Conservation (phyloP, 2,888 invertebrate species). For the Troglohyphantes excavatus region DNA sequence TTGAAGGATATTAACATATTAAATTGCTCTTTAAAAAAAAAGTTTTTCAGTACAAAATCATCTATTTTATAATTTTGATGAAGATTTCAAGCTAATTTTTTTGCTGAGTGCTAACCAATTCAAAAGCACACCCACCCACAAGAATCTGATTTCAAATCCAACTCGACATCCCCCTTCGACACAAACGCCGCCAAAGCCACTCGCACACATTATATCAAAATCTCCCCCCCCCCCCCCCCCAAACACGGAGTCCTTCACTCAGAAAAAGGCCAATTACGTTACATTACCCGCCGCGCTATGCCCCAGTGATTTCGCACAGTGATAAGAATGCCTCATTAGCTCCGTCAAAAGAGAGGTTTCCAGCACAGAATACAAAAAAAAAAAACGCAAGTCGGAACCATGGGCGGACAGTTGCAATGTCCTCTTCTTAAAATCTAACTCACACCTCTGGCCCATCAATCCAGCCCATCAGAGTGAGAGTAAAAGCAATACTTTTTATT, state of each 20-base stretch:
- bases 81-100: too few species aligned
- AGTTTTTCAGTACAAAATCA: too few species aligned
- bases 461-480: not conserved
- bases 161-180: too few species aligned
- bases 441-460: slow-evolving; percentile 23
- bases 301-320: slow-evolving; percentile 14
- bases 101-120: too few species aligned
- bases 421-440: not conserved
- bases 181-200: too few species aligned
- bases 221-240: too few species aligned
- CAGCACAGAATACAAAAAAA: not conserved
- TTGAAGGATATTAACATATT: too few species aligned
- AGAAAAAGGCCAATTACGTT: not conserved
- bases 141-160: too few species aligned
- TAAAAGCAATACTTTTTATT: slow-evolving; percentile 25
- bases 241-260: not conserved
- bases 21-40: too few species aligned
- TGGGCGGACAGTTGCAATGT: not conserved
- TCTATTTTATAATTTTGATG: too few species aligned
- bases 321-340: slow-evolving; percentile 52
- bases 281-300: slow-evolving; percentile 3
- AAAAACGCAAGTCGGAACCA: not conserved
- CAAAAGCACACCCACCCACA: too few species aligned
- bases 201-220: too few species aligned
- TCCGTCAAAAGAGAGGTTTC: not conserved